Percentiles rank a stretch among this genome's conserved stretches.
Evolutionary conservation across 2,888 invertebrate genomes (phyloP).

Genomic region (Lycocerus yunnanus): DNA sequence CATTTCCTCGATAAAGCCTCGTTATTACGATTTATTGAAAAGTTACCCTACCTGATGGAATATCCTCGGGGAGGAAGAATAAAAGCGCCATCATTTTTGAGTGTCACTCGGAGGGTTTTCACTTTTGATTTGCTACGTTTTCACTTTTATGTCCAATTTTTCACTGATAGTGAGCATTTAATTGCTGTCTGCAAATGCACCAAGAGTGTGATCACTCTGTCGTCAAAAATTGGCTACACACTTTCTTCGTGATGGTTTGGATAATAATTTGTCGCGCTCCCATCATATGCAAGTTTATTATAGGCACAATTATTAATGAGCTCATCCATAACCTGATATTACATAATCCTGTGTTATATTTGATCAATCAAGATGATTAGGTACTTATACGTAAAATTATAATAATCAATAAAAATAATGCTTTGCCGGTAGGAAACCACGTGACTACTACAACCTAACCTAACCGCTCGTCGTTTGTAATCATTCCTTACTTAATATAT

Average conservation of each 20-base stretch:
- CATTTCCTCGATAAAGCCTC: not conserved
- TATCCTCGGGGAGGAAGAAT: not conserved
- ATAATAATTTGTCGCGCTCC: not conserved
- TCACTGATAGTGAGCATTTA: not conserved
- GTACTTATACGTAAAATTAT: slow-evolving; percentile 3
- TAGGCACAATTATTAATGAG: not conserved
- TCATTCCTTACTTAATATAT: slow-evolving; percentile 28
- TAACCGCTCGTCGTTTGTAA: slow-evolving; percentile 25
- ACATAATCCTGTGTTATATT: not conserved
- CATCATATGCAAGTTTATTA: not conserved
- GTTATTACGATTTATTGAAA: not conserved
- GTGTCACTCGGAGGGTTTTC: not conserved
- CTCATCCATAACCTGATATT: not conserved
- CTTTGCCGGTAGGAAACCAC: slow-evolving; percentile 30
- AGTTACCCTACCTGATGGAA: not conserved
- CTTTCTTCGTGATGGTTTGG: not conserved
- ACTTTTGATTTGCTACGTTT: not conserved
- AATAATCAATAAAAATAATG: slow-evolving; percentile 22
- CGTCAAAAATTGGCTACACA: not conserved
- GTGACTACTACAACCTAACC: slow-evolving; percentile 33
- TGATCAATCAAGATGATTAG: not conserved
- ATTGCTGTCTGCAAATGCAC: not conserved
- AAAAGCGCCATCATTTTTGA: not conserved
- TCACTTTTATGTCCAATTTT: not conserved
- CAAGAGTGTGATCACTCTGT: not conserved